phyloP scores from a whole-genome alignment of 64 coral and sea anemone species.

The Dendronephthya gigantea region DNA sequence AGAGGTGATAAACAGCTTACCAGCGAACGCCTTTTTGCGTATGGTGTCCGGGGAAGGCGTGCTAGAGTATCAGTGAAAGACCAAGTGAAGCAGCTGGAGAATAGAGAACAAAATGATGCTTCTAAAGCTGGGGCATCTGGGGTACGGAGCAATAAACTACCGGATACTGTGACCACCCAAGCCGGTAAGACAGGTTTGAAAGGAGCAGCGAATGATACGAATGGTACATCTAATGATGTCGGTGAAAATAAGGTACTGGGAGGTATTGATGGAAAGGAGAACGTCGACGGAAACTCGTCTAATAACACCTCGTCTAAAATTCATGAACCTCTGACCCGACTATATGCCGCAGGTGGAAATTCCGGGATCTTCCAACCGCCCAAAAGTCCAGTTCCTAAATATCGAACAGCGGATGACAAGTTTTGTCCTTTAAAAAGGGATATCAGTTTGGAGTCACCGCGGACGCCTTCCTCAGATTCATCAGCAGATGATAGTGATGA shows the following conservation, averaged over 20 bases:
- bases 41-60: neutral
- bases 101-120: neutral
- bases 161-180: neutral
- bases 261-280: neutral
- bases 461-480: neutral
- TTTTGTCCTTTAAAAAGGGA: constrained; percentile 10
- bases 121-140: neutral
- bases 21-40: neutral
- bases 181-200: neutral
- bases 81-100: neutral
- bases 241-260: neutral
- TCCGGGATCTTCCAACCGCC: neutral
- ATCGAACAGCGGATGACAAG: neutral
- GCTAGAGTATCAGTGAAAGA: neutral
- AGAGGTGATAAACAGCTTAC: neutral
- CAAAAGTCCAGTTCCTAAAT: neutral
- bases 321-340: neutral
- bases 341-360: neutral
- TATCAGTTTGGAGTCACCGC: neutral
- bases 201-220: neutral
- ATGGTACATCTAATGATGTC: neutral
- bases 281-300: neutral
- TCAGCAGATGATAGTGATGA: neutral
- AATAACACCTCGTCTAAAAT: neutral
- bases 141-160: neutral